Evolutionary conservation across 2,888 invertebrate species (phyloP).

Genomic region (Stenichneumon culpator): DNA sequence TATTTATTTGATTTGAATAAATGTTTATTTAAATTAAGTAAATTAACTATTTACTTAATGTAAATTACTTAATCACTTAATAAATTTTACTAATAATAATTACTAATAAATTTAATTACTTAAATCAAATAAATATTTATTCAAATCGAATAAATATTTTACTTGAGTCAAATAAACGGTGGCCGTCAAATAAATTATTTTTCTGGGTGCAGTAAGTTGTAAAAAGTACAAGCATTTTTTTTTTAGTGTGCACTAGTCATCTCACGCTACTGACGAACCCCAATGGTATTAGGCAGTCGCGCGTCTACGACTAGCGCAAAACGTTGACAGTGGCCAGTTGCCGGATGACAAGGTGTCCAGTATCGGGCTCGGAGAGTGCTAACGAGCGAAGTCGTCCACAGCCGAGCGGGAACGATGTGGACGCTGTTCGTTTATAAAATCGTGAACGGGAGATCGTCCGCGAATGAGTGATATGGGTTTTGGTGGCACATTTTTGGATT

Average conservation of each 20-base stretch:
- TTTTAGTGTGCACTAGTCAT: background rate
- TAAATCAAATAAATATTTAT: no score
- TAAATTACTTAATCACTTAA: no score
- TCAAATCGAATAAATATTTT: no score
- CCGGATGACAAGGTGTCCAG: constrained; percentile 21
- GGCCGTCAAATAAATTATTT: no score
- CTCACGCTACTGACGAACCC: constrained; percentile 38
- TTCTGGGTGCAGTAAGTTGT: no score
- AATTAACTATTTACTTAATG: no score
- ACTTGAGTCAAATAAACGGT: no score
- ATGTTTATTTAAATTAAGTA: no score
- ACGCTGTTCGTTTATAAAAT: constrained; percentile 37
- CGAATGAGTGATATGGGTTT: constrained; percentile 79
- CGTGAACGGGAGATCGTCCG: constrained; percentile 37
- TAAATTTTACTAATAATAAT: no score
- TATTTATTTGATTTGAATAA: no score
- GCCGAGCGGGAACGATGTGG: constrained; percentile 42
- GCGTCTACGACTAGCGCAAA: constrained; percentile 21
- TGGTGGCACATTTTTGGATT: constrained; percentile 74
- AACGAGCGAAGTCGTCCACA: background rate
- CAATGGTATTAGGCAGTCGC: constrained; percentile 29
- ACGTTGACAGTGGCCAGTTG: constrained; percentile 18
- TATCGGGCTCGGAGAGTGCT: constrained; percentile 4
- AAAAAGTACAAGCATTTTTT: no score
- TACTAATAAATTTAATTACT: no score